Base-by-base conservation (phyloP, 2,797 vertebrate genomes). In the Lemur catta region DNA sequence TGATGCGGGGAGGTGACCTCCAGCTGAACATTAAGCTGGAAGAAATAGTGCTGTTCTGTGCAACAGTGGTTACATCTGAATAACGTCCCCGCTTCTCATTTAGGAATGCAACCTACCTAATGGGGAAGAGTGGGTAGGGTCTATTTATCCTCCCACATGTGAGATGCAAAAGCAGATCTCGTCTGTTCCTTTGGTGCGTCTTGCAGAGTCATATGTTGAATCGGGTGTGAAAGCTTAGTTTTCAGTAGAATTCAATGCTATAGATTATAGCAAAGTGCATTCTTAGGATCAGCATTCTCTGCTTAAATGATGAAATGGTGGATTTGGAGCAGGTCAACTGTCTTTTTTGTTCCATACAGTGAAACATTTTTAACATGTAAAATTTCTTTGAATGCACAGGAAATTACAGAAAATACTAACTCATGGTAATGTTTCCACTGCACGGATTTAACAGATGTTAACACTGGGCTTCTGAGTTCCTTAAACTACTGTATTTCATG, bases 1-100 rank as follows among this genome's bases (percentile, higher is more conserved):
- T 52, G 79, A 85, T 14, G 55, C 74, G 89, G 48, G 13, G 84
- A 95, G 89, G 93, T 87, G 75, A 90, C 93, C 92, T 94, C 71
- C 61, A 89, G 89, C 46, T 81, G 67, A 88, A 46, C 0, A 7
- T 14, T 7, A 81, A 48, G 35, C 69, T 92, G 48, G 35, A 33
- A n/a, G 30, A 85, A 65, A 75, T 2, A 0, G 7, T 67, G 24
- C 65, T 63, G 1, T 74, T 91, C 71, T 63, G 14, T 41, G 14
- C 43, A 74, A 2, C 5, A 26, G 6, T 71, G 43, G 55, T 95
- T 35, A 30, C 59, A 13, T 86, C 74, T 76, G 63, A 91, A 80
- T 50, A 61, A 38, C 48, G 43, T 79, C 69, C 30, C 50, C 48
- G 43, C 22, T 69, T 91, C 50, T 89, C 24, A 12, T 24, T 55